phyloP scores from a whole-genome alignment of 2,888 invertebrate genomes.

The Odiellus spinosus region DNA sequence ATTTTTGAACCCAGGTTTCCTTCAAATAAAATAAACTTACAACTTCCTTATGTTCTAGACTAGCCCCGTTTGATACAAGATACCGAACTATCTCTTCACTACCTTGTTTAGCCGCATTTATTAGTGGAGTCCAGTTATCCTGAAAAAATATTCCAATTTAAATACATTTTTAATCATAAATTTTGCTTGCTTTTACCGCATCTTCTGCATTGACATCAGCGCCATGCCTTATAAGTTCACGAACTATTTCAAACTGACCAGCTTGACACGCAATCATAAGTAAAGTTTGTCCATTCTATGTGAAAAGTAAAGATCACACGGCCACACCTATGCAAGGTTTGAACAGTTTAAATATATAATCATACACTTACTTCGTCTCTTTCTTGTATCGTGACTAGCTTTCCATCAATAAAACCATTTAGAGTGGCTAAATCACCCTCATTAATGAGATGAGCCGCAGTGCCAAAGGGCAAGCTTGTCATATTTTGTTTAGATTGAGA shows the following conservation, averaged over 20 bases:
- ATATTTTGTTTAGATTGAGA: too few relatives aligned
- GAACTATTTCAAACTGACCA: constrained; percentile 66
- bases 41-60: constrained; percentile 71
- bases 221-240: constrained; percentile 68
- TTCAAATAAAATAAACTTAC: constrained; percentile 35
- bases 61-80: constrained; percentile 66
- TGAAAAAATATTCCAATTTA: constrained; percentile 23
- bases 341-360: neutral
- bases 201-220: constrained; percentile 86
- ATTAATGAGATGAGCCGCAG: constrained; percentile 10
- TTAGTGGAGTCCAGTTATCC: constrained; percentile 83
- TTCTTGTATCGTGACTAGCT: constrained; percentile 10
- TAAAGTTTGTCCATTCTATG: constrained; percentile 77
- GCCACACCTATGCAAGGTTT: neutral
- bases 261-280: constrained; percentile 79
- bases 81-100: constrained; percentile 61
- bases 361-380: constrained; percentile 12
- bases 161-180: constrained; percentile 3
- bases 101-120: constrained; percentile 81
- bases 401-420: constrained; percentile 8
- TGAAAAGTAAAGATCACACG: constrained; percentile 11
- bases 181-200: constrained; percentile 35
- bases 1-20: too few relatives aligned
- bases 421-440: constrained; percentile 13
- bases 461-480: constrained; percentile 4